A percentile compares a stretch with the other conserved stretches of the same genome.
Conservation (phyloP, 2,797 vertebrate species). For the Gastrophryne carolinensis region DNA sequence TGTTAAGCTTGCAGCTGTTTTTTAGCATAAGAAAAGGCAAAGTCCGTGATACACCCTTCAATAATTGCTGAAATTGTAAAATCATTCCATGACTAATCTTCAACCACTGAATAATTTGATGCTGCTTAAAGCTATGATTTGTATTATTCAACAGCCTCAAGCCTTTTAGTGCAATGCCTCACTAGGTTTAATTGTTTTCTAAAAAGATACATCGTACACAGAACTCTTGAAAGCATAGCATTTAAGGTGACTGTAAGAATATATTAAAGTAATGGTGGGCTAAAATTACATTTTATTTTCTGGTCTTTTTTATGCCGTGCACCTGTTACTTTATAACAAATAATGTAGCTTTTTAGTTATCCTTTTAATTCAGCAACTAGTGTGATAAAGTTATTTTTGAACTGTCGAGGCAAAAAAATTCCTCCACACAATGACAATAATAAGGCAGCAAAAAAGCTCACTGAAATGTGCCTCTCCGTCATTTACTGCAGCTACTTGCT, state of each 20-base stretch:
- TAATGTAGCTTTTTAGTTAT: no score
- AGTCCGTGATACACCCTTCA: constrained; percentile 54
- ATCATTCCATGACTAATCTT: constrained; percentile 45
- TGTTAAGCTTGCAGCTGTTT: constrained; percentile 54
- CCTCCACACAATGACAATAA: no score
- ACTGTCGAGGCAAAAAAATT: no score
- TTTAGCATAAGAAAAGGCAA: constrained; percentile 48
- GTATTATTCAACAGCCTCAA: constrained; percentile 43
- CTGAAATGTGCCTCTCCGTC: no score
- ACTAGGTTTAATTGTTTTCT: constrained; percentile 18
- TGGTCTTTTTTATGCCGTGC: not conserved
- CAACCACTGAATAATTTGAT: constrained; percentile 49
- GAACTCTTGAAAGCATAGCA: constrained; percentile 40
- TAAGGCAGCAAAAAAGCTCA: no score
- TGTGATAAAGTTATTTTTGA: no score
- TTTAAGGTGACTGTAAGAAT: constrained; percentile 24
- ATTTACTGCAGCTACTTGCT: no score
- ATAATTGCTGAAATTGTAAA: constrained; percentile 49
- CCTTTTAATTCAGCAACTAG: no score
- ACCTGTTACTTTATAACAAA: no score
- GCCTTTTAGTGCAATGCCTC: constrained; percentile 27
- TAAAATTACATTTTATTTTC: not conserved
- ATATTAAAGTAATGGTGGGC: not conserved
- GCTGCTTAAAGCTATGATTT: constrained; percentile 50
- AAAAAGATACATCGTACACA: constrained; percentile 27